phyloP scores from a whole-genome alignment of 2,888 invertebrate species.

The Encarsia formosa region DNA sequence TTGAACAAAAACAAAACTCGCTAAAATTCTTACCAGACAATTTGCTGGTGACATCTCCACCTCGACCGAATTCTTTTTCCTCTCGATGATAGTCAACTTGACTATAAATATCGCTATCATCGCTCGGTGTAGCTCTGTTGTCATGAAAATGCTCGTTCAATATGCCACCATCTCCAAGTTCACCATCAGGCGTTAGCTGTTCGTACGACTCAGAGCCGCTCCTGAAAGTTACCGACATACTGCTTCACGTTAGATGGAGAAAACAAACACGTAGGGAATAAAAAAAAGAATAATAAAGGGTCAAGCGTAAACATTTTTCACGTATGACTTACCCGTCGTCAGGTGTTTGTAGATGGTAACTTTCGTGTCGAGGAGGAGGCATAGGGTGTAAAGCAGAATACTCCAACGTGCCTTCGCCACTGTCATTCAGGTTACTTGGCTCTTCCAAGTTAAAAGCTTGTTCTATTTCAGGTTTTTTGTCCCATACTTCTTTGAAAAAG shows the following conservation, averaged over 20 bases:
- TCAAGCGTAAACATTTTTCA: conserved; percentile 20
- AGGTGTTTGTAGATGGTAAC: conserved; percentile 64
- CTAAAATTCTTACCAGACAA: conserved; percentile 44
- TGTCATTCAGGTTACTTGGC: conserved; percentile 58
- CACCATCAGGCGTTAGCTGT: conserved; percentile 55
- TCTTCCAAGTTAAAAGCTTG: conserved; percentile 87
- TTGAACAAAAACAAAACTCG: no score
- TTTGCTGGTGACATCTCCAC: conserved; percentile 45
- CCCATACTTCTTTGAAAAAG: conserved; percentile 95
- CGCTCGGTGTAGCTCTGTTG: conserved; percentile 56
- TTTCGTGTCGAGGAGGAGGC: conserved; percentile 75
- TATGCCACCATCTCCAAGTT: conserved; percentile 45
- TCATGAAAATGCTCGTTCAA: conserved; percentile 48
- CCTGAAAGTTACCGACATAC: conserved; percentile 53
- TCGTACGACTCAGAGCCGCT: conserved; percentile 59
- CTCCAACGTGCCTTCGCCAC: conserved; percentile 68
- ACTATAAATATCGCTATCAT: conserved; percentile 65
- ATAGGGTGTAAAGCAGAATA: conserved; percentile 58
- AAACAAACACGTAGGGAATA: no score
- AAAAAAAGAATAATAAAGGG: conserved; percentile 10
- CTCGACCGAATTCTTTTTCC: conserved; percentile 48
- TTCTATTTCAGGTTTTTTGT: conserved; percentile 91
- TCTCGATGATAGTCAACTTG: conserved; percentile 63
- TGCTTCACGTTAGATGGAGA: conserved; percentile 47
- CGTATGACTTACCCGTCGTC: conserved; percentile 54